Percentiles rank a stretch among this genome's conserved stretches.
These are phyloP conservation scores for Caenorhabditis sulstoni DNA, from an alignment of 2,888 invertebrate genomes.

Conservation along the genomic window DNA sequence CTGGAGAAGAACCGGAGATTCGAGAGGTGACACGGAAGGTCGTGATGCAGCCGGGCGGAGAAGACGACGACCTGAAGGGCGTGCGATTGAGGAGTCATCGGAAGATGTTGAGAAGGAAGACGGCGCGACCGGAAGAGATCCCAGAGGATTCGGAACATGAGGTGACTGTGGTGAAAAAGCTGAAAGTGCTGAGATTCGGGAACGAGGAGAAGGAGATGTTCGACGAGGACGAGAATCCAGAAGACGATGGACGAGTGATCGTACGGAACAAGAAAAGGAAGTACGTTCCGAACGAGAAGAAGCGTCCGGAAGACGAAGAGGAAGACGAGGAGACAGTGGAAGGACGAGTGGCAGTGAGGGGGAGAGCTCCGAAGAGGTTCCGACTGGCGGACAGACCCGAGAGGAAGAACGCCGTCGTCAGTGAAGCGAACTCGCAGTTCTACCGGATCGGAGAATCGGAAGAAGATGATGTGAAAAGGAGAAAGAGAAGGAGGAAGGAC, in stretches of 20 bases:
- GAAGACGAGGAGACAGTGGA: constrained; percentile 16
- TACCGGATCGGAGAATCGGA: constrained; percentile 29
- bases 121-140: constrained; percentile 2
- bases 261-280: constrained; percentile 24
- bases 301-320: constrained; percentile 20
- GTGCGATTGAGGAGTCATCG: constrained; percentile 30
- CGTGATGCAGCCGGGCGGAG: constrained; percentile 23
- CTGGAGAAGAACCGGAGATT: constrained; percentile 37
- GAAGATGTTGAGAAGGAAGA: constrained; percentile 17
- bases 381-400: constrained; percentile 9
- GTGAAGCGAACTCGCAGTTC: constrained; percentile 20
- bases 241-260: constrained; percentile 33
- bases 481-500: constrained; percentile 10
- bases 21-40: constrained; percentile 37
- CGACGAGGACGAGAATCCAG: constrained; percentile 23
- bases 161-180: constrained; percentile 43
- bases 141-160: constrained; percentile 33
- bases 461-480: constrained; percentile 32
- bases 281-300: constrained; percentile 1
- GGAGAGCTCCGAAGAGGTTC: constrained; percentile 36
- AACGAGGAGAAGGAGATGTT: constrained; percentile 23
- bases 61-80: constrained; percentile 43
- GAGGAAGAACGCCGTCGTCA: constrained; percentile 15
- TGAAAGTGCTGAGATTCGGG: constrained; percentile 28
- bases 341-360: constrained; percentile 34